A percentile compares a stretch with the other conserved stretches of the same genome.
Conservation (phyloP, 2,113 vertebrate genomes). For the Muntiacus muntjak region DNA sequence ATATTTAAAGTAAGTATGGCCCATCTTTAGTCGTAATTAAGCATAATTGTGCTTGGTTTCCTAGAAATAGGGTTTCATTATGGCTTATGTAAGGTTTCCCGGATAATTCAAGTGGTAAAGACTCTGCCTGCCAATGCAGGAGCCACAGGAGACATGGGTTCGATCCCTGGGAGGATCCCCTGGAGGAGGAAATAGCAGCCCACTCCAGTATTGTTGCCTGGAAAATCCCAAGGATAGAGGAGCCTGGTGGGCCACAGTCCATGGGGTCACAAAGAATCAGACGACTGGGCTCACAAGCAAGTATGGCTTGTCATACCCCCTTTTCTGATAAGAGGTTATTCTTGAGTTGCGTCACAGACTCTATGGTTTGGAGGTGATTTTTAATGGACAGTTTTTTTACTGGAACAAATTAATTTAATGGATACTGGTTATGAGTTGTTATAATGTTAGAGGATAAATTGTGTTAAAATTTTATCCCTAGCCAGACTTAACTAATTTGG, state of each 20-base stretch:
- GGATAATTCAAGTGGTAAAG: not conserved
- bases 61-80: not conserved
- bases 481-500: not conserved
- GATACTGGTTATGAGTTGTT: not conserved
- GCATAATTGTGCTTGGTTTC: not conserved
- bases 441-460: not conserved
- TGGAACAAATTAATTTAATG: not conserved
- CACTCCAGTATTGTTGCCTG: not conserved
- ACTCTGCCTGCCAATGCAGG: not conserved
- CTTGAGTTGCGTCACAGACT: not conserved
- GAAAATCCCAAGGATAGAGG: not conserved
- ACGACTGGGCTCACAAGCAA: not conserved
- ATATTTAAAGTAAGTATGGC: constrained; percentile 87
- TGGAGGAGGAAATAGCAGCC: not conserved
- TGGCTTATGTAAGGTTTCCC: not conserved
- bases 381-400: not conserved
- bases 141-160: not conserved
- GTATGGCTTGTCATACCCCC: not conserved
- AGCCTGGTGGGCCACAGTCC: not conserved
- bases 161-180: not conserved
- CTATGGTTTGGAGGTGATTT: not conserved
- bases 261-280: not conserved
- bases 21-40: not conserved
- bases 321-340: not conserved
- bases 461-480: constrained; percentile 2